Base-by-base conservation (phyloP, 2,113 vertebrate genomes). In the human (Homo sapiens) region DNA sequence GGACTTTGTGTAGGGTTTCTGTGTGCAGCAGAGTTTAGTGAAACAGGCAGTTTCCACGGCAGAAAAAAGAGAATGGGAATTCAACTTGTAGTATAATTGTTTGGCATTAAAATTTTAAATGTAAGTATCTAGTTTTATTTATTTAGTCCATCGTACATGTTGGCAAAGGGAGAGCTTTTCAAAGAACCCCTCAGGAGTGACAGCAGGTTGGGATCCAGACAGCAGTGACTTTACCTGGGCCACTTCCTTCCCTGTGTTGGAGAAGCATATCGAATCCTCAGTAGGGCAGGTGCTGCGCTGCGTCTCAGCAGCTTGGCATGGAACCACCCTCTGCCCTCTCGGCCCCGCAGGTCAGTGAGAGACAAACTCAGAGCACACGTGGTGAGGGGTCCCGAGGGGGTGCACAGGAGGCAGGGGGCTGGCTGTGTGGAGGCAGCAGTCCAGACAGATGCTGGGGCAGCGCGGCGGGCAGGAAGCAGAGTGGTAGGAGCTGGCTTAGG, bases 381-480 rank as follows among this genome's bases (percentile, higher is more conserved):
- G 12, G 27, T 32, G 12, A 12, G 12, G 61, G 27, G 27, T 32
- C 27, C 61, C 30, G 5, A 64, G 61, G 61, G 61, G 27, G 61
- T 64, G 61, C 61, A 64, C 2, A 5, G 12, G 61, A 32, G 61
- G 61, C 61, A 64, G 61, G 61, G 27, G 27, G 5, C 61, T 64
- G 61, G 61, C 27, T 2, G 59, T 3, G 6, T 7, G 6, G 32
- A 35, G 32, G 32, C 64, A 68, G 66, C 14, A 68, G 66, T 68
- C 66, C 30, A 35, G 66, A 14, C 16, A 64, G 66, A n/a, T 0
- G 17, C n/a, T 40, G 82, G 72, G 35, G 16, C 59, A 64, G 20
- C 3, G 0, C 4, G 57, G 25, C 6, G 25, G 0, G 11, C 6
- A 5, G 13, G 76, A 48, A 45, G 64, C 5, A 2, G 27, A 30